phyloP scores from a whole-genome alignment of 2,888 invertebrate genomes.

The Philonicus albiceps region DNA sequence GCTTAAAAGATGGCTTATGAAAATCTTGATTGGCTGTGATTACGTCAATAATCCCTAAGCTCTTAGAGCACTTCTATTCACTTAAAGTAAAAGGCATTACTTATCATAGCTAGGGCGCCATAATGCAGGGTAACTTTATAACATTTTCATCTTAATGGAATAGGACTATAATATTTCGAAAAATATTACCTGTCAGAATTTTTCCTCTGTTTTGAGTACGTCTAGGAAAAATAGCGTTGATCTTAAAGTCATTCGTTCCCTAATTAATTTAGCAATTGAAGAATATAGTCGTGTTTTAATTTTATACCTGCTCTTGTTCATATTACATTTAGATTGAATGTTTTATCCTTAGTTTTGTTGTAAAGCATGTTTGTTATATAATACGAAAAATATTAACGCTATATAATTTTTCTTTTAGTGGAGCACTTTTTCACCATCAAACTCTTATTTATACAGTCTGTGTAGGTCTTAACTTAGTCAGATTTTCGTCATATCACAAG shows the following conservation, averaged over 20 bases:
- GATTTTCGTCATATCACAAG: too few species aligned
- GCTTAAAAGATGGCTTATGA: background rate
- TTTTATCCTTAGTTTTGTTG: too few species aligned
- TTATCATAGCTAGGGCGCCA: background rate
- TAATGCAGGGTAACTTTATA: background rate
- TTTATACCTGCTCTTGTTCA: too few species aligned
- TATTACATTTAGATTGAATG: too few species aligned
- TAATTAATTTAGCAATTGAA: background rate
- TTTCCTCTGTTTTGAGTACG: background rate
- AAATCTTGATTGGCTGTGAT: conserved; percentile 8
- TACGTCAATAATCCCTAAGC: background rate
- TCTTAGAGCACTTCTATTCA: background rate
- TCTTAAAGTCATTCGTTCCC: background rate
- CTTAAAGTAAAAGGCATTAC: background rate
- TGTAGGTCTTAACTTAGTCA: too few species aligned
- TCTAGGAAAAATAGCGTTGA: background rate
- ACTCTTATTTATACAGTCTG: too few species aligned
- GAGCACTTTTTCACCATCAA: too few species aligned
- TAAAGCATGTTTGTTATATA: too few species aligned
- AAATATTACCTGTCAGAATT: background rate
- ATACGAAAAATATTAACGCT: too few species aligned
- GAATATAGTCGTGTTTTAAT: too few species aligned
- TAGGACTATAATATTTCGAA: background rate
- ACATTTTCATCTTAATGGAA: background rate
- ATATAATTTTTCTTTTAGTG: too few species aligned